Evolutionary conservation across 2,113 vertebrate genomes (phyloP), one percentile per base, ranked within the genome.

Genomic region (Ictidomys tridecemlineatus): DNA sequence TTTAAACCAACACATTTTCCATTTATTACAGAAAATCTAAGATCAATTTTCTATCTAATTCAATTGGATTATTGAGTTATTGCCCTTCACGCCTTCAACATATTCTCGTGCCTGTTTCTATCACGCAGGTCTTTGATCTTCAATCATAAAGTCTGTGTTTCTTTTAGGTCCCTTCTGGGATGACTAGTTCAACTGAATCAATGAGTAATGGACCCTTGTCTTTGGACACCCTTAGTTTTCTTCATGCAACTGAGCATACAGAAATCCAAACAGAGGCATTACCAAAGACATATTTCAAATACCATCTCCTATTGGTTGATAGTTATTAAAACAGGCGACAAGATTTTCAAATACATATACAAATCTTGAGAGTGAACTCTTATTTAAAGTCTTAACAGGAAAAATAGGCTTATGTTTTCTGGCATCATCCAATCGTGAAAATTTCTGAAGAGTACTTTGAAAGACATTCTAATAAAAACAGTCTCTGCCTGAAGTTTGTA

Each of bases 11-110:
- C 74, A 93, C 26, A 10, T 69, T 67, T 80, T 95, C 10, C 39
- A 93, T 92, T 94, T 95, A 92, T 95, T 96, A 93, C 92, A 93
- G 94, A 98, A 98, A 96, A 95, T 88, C 37, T 20, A 80, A 97
- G 93, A 95, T 61, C 42, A 89, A 63, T 87, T 95, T 53, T 90
- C 73, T 45, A 86, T 89, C 85, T 56, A 79, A 97, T 93, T 97
- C 82, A 72, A 6, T 92, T 94, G 84, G 14, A 51, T 87, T 92
- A 78, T 51, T 91, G 94, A 84, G 63, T 87, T 96, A 96, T 92
- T 82, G 37, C 70, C 77, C 95, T 93, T 85, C 32, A 76, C 85
- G 42, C 39, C 91, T 95, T 96, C 95, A 80, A 95, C 77, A 84
- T 67, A 97, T 61, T 91, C 48, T 79, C 58, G 24, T 92, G 70